phyloP scores from a whole-genome alignment of 2,113 vertebrate species.

The Gila orcuttii region DNA sequence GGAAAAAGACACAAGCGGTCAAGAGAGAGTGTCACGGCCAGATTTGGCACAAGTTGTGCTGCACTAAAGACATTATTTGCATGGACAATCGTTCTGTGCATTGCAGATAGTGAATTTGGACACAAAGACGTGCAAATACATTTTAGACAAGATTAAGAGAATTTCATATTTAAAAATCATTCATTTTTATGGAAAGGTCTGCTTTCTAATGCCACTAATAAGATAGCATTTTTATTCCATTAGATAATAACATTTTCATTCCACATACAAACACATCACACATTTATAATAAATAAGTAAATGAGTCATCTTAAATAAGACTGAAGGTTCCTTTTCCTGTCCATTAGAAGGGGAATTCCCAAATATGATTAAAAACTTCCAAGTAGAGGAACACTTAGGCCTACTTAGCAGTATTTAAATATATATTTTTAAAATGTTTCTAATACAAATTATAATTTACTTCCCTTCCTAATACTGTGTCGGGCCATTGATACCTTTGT shows the following conservation, averaged over 20 bases:
- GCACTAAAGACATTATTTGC: background rate
- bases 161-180: no score
- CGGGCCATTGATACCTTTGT: background rate
- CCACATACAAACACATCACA: background rate
- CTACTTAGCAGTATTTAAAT: no score
- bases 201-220: background rate
- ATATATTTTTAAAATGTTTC: no score
- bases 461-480: no score
- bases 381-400: background rate
- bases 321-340: background rate
- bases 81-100: background rate
- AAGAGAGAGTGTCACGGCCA: background rate
- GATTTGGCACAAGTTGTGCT: background rate
- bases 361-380: slow-evolving; percentile 38
- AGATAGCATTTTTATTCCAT: no score
- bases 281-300: background rate
- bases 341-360: slow-evolving; percentile 22
- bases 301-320: background rate
- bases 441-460: no score
- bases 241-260: background rate
- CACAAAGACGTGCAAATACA: background rate
- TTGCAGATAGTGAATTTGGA: background rate
- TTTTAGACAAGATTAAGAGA: background rate
- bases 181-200: no score
- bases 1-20: background rate